These are phyloP conservation scores for Triops longicaudatus DNA, from an alignment of 1,140 invertebrate species.

Conservation along the genomic window DNA sequence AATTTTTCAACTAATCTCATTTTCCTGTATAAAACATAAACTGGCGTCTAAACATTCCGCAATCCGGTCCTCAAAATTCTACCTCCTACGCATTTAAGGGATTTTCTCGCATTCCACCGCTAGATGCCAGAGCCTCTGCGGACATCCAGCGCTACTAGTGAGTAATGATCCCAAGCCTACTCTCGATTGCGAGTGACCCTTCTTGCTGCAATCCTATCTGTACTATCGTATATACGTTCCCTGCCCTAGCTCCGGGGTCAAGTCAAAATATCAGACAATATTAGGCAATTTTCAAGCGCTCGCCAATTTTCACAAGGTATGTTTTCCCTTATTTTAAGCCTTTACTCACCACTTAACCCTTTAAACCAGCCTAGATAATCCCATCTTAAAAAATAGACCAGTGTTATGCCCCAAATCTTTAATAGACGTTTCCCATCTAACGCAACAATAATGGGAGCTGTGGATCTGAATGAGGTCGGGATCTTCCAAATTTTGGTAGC, in stretches of 20 bases:
- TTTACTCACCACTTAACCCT: no score
- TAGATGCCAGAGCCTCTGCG: background rate
- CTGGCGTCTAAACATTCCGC: no score
- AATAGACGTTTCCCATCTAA: background rate
- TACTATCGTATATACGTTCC: background rate
- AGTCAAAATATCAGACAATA: slow-evolving; percentile 12
- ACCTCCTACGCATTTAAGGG: no score
- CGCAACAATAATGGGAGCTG: slow-evolving; percentile 2
- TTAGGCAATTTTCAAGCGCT: background rate
- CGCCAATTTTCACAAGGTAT: background rate
- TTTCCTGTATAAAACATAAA: no score
- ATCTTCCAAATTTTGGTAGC: background rate
- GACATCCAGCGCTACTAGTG: background rate
- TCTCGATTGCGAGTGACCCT: background rate
- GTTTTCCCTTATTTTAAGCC: background rate
- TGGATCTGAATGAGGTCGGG: background rate
- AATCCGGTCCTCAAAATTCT: no score
- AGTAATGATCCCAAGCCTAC: background rate
- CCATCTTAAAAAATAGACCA: no score
- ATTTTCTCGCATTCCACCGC: background rate
- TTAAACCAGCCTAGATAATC: no score
- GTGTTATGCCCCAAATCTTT: no score
- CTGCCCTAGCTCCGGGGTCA: slow-evolving; percentile 13
- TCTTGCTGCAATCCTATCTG: background rate
- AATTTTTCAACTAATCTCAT: background rate